Evolutionary conservation across 2,797 vertebrate genomes (phyloP), one percentile per base, ranked within the genome.

Genomic region (Acipenser oxyrinchus): DNA sequence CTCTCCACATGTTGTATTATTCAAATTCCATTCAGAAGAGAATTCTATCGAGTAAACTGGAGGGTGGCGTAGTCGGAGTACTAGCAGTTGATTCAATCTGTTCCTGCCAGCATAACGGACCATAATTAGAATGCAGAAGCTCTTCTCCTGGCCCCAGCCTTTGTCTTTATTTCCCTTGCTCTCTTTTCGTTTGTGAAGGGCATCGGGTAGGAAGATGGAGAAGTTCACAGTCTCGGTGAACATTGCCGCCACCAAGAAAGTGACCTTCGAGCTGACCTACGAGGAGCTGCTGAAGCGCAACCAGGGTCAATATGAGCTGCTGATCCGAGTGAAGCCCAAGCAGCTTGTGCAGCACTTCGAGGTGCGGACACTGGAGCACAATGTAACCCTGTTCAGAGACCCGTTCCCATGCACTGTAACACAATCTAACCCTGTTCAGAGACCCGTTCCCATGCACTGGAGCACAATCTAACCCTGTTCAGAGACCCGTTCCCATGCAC

Each of bases 201-300:
- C 88, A 18, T 94, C 92, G 0, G 95, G 95, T 50, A 93, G 95
- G 71, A 93, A 90, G 63, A 96, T 96, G 82, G 95, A 98, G 76
- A 93, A 82, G 78, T 98, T 99, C 77, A 89, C 89, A 1, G 93
- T 98, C 70, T 93, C 91, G 1, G 88, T 98, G 68, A 94, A 91
- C 67, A 65, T 96, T 8, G 89, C 88, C 59, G 84, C 93, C 61
- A 74, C 81, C 70, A 95, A 91, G 71, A 91, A 82, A 18, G 90
- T 94, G 68, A 91, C 80, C 7, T 99, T 99, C 79, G 79, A 81
- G 58, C 80, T 99, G 78, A 90, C 84, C 1, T 94, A 98, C 0
- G 96, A 99, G 79, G 95, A 98, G 78, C 84, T 99, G 71, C 87
- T 99, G 66, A 90, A 93, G 74, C 83, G 95, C 62, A 88, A 75